phyloP scores from a whole-genome alignment of 1,140 invertebrate genomes.

The Panulirus ornatus region DNA sequence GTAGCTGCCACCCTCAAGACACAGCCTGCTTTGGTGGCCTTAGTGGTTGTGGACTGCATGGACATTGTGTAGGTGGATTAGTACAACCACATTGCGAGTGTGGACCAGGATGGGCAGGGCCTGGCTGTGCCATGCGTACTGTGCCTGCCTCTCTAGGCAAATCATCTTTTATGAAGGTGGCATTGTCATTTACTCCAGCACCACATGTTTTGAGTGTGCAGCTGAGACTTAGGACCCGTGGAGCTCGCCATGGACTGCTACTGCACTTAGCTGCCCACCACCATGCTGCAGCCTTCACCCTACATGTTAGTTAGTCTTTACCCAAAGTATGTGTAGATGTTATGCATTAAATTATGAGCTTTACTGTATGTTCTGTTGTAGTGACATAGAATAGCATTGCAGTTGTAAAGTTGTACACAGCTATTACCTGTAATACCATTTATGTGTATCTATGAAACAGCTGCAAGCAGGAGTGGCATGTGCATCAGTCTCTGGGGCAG shows the following conservation, averaged over 20 bases:
- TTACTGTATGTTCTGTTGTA: background rate
- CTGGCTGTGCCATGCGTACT: background rate
- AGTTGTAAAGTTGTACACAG: background rate
- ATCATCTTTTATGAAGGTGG: background rate
- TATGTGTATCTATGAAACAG: too few species aligned
- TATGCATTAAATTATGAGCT: background rate
- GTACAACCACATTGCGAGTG: background rate
- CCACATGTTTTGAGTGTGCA: background rate
- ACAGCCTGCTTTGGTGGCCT: background rate
- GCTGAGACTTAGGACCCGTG: background rate
- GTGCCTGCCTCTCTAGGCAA: background rate
- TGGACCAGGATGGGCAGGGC: background rate
- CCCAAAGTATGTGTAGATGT: background rate
- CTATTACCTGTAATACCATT: too few species aligned
- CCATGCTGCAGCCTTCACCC: background rate
- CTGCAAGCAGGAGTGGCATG: conserved; percentile 34
- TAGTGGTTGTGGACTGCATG: background rate
- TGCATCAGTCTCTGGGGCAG: background rate
- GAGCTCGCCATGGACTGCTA: too few species aligned
- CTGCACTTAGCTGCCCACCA: background rate
- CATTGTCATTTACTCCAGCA: background rate
- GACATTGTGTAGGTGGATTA: background rate
- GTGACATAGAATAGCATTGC: background rate
- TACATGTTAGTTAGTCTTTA: background rate
- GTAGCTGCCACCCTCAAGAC: background rate